phyloP scores from a whole-genome alignment of 2,888 invertebrate genomes.

The Galerucella pusilla region DNA sequence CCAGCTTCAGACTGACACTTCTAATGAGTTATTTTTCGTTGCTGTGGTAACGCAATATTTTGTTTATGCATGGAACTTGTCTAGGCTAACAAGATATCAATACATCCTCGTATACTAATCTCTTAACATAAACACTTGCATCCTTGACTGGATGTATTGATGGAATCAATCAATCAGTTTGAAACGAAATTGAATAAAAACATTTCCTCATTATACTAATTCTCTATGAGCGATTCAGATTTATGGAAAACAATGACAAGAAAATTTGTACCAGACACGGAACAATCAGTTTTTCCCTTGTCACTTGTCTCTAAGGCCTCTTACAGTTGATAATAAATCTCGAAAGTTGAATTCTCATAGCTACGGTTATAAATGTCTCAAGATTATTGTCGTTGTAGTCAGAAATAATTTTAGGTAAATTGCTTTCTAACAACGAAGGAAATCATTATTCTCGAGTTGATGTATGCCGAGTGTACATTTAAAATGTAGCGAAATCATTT shows the following conservation, averaged over 20 bases:
- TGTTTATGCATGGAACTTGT: too few species aligned
- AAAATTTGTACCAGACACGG: conserved; percentile 16
- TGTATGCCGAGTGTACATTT: neutral
- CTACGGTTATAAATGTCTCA: neutral
- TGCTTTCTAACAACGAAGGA: neutral
- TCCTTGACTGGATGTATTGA: neutral
- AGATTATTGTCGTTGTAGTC: neutral
- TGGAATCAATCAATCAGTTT: too few species aligned
- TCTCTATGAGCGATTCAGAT: too few species aligned
- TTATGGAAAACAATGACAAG: neutral
- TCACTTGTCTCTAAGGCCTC: neutral
- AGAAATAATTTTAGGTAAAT: neutral
- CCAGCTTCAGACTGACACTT: too few species aligned
- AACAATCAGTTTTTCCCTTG: conserved; percentile 13
- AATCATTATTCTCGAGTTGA: neutral
- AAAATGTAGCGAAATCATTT: too few species aligned
- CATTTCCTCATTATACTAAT: too few species aligned
- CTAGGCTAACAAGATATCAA: too few species aligned
- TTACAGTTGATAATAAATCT: neutral
- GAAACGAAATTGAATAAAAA: too few species aligned
- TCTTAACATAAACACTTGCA: too few species aligned
- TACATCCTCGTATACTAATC: too few species aligned
- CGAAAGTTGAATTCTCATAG: neutral
- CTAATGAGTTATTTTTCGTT: too few species aligned
- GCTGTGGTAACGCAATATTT: too few species aligned